phyloP scores from a whole-genome alignment of 1,140 invertebrate genomes.

The Epicauta chinensis region DNA sequence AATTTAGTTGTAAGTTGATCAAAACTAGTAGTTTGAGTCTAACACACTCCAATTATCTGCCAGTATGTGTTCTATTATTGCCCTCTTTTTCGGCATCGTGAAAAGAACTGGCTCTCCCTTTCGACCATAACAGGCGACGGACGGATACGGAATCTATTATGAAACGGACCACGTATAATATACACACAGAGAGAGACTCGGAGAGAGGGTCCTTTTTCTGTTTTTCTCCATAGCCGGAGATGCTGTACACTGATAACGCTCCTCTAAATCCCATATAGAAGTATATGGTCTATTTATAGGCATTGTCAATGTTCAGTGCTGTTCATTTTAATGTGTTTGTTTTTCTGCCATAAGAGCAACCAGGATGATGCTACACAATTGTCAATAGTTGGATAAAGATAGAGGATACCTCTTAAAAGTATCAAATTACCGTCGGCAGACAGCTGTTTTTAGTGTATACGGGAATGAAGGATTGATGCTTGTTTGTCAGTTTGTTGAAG shows the following conservation, averaged over 20 bases:
- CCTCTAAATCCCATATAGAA: slow-evolving; percentile 38
- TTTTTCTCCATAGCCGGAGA: slow-evolving; percentile 2
- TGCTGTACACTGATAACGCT: slow-evolving; percentile 31
- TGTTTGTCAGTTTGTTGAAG: background rate
- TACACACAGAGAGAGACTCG: slow-evolving; percentile 16
- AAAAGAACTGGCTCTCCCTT: too few relatives aligned
- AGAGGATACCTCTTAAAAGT: slow-evolving; percentile 38
- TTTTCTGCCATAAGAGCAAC: slow-evolving; percentile 35
- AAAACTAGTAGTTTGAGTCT: too few relatives aligned
- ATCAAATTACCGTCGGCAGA: slow-evolving; percentile 39
- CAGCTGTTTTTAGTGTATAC: slow-evolving; percentile 39
- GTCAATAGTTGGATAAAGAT: slow-evolving; percentile 22
- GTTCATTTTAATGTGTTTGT: slow-evolving; percentile 44
- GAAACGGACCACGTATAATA: background rate
- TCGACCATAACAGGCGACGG: too few relatives aligned
- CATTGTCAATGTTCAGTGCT: slow-evolving; percentile 41
- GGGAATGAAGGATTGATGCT: slow-evolving; percentile 33
- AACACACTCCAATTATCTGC: too few relatives aligned
- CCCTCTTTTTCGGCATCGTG: too few relatives aligned
- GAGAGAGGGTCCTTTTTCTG: slow-evolving; percentile 4
- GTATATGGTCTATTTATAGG: slow-evolving; percentile 42
- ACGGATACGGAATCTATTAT: slow-evolving; percentile 5
- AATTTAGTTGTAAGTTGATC: too few relatives aligned
- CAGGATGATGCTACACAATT: slow-evolving; percentile 6
- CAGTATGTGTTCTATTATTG: too few relatives aligned